Conservation (phyloP, 2,888 invertebrate species). For the Sialis lutaria region DNA sequence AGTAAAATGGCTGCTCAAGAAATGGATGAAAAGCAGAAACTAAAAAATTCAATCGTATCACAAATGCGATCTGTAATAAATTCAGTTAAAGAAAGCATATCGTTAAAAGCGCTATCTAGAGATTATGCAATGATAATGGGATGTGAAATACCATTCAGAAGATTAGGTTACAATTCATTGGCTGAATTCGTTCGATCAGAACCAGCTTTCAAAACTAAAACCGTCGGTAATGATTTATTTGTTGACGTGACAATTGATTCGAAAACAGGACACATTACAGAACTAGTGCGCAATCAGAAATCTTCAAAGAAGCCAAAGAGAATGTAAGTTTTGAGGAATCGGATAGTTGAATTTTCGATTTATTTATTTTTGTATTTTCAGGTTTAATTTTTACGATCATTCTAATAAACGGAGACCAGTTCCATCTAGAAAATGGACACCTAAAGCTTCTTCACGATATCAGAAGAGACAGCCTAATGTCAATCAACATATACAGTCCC, state of each 20-base stretch:
- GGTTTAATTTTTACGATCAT: too few relatives aligned
- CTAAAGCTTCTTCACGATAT: too few relatives aligned
- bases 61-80: conserved; percentile 1
- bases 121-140: conserved; percentile 48
- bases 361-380: too few relatives aligned
- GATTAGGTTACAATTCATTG: conserved; percentile 37
- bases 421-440: too few relatives aligned
- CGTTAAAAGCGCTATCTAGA: conserved; percentile 1
- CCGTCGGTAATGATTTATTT: not conserved
- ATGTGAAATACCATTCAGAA: conserved; percentile 39
- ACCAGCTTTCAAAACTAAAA: not conserved
- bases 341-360: too few relatives aligned
- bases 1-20: not conserved
- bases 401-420: too few relatives aligned
- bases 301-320: conserved; percentile 18
- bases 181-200: conserved; percentile 29
- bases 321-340: too few relatives aligned
- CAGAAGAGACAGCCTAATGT: too few relatives aligned
- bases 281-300: conserved; percentile 30
- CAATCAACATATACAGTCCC: too few relatives aligned
- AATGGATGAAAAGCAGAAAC: conserved; percentile 3
- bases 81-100: conserved; percentile 1
- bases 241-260: not conserved
- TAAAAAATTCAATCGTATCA: conserved; percentile 2
- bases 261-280: conserved; percentile 1